Conservation (phyloP, 2,113 vertebrate species). For the Sceloporus undulatus region DNA sequence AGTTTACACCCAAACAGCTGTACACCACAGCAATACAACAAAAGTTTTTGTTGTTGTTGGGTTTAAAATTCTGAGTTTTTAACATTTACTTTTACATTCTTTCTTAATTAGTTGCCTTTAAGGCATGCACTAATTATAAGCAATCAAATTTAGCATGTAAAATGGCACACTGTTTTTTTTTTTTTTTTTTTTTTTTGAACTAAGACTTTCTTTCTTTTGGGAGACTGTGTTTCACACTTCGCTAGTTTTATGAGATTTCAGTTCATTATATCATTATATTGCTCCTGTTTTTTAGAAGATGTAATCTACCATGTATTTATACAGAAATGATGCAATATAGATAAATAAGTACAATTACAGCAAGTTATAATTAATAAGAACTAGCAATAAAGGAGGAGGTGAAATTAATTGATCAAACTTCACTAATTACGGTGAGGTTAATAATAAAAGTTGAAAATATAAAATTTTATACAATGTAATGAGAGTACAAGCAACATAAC, state of each 20-base stretch:
- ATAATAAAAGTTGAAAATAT: neutral
- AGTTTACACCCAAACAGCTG: conserved; percentile 18
- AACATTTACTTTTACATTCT: neutral
- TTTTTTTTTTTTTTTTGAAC: neutral
- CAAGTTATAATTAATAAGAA: conserved; percentile 26
- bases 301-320: neutral
- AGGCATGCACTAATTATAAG: neutral
- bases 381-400: conserved; percentile 31
- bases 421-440: conserved; percentile 7
- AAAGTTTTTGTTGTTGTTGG: too few species aligned
- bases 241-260: neutral
- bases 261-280: neutral
- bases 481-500: conserved; percentile 28
- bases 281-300: neutral
- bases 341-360: conserved; percentile 7
- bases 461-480: neutral
- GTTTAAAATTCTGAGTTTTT: neutral
- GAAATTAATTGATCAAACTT: conserved; percentile 10
- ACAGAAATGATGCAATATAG: neutral
- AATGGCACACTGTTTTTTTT: neutral
- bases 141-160: neutral
- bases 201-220: neutral
- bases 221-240: neutral
- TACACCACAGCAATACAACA: neutral
- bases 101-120: neutral